A percentile compares a stretch with the other conserved stretches of the same genome.
Evolutionary conservation across 2,797 vertebrate genomes (phyloP).

Genomic region (Leptoclinus maculatus): DNA sequence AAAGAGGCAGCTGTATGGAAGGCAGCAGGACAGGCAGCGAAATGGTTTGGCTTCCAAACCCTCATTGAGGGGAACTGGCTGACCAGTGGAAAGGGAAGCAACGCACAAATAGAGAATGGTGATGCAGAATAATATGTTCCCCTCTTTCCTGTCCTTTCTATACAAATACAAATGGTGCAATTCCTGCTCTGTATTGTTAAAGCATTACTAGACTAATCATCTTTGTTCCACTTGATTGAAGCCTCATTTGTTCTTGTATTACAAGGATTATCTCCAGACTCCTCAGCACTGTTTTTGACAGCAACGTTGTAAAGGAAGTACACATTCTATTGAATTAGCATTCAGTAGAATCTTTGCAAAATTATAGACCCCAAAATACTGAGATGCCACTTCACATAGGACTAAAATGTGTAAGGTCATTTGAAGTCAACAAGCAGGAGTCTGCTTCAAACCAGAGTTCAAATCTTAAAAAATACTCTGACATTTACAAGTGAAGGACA

Average conservation of each 20-base stretch:
- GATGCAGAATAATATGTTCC: slow-evolving; percentile 38
- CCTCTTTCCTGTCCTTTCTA: slow-evolving; percentile 36
- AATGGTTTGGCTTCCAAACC: neutral
- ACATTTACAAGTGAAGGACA: neutral
- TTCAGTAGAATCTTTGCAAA: neutral
- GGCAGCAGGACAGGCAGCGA: slow-evolving; percentile 17
- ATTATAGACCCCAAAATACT: neutral
- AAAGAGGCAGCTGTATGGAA: slow-evolving; percentile 51
- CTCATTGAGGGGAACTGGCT: slow-evolving; percentile 15
- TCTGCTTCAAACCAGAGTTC: neutral
- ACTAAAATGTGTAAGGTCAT: neutral
- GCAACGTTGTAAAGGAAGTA: neutral
- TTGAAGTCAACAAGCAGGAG: neutral
- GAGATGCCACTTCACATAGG: neutral
- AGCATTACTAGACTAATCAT: neutral
- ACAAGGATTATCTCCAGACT: neutral
- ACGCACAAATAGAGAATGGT: neutral
- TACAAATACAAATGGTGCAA: neutral
- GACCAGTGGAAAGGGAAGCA: slow-evolving; percentile 38
- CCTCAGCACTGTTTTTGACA: neutral
- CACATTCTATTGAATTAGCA: neutral
- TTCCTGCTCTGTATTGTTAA: neutral
- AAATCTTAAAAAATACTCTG: neutral
- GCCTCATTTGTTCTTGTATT: neutral
- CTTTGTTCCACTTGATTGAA: neutral